Percentiles rank a stretch among this genome's conserved stretches.
phyloP scores from a whole-genome alignment of 2,797 vertebrate genomes.

The Urosaurus nigricauda region DNA sequence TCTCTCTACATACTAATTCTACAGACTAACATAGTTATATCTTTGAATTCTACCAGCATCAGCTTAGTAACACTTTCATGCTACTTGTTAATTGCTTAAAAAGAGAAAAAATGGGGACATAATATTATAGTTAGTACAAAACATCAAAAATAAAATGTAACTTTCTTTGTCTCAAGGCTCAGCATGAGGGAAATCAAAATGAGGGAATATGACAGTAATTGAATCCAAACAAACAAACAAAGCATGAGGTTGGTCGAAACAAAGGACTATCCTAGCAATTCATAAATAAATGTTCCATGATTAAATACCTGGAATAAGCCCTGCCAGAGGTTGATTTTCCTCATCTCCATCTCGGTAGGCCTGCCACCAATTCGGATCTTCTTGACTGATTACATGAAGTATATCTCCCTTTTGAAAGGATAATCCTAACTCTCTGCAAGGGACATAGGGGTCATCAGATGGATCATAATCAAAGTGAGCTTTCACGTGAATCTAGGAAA shows the following conservation, averaged over 20 bases:
- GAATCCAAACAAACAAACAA: too few relatives aligned
- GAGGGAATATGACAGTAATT: background rate
- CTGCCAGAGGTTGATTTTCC: slow-evolving; percentile 96
- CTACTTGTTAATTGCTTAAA: background rate
- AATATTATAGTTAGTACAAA: background rate
- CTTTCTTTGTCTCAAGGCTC: background rate
- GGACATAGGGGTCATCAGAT: slow-evolving; percentile 96
- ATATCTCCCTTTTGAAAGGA: slow-evolving; percentile 99
- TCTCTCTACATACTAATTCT: too few relatives aligned
- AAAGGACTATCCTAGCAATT: background rate
- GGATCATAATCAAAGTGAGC: slow-evolving; percentile 98
- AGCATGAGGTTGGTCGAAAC: background rate
- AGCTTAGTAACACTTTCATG: background rate
- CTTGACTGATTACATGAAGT: slow-evolving; percentile 97
- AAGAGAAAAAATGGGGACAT: background rate
- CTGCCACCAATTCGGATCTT: slow-evolving; percentile 99
- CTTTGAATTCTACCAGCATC: too few relatives aligned
- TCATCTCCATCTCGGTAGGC: slow-evolving; percentile 98
- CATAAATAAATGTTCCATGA: slow-evolving; percentile 17
- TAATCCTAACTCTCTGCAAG: slow-evolving; percentile 94
- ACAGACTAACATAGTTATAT: too few relatives aligned
- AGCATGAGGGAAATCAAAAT: background rate
- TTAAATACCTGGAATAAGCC: slow-evolving; percentile 91
- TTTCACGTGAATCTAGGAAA: slow-evolving; percentile 92
- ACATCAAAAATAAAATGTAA: background rate